Evolutionary conservation across 2,797 vertebrate genomes (phyloP), one percentile per base, ranked within the genome.

Genomic region (Garrulus glandarius): DNA sequence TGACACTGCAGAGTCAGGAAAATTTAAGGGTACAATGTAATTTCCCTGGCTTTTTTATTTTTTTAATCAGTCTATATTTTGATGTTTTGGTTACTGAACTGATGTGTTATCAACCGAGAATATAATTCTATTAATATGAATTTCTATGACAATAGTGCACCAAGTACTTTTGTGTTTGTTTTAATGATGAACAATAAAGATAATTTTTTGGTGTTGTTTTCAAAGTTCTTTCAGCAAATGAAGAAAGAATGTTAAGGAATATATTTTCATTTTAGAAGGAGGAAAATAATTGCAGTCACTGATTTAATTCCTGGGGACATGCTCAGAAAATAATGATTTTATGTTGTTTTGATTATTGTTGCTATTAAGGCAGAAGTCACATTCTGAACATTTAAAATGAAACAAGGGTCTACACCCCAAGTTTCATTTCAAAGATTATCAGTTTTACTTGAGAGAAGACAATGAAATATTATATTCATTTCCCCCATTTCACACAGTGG

Each of bases 381-480:
- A 23, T 49, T 74, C 14, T 8, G 29, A 34, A 74, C 26, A 11
- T 3, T 19, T 53, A 8, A 65, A 44, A 47, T 37, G 12, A 61
- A 60, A 61, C 11, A 39, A 46, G 0, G 2, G 6, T 44, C 17
- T 16, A 70, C 5, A 32, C 47, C 2, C 3, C 4, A 57, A 7
- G 24, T 56, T 77, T 9, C 14, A 29, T 72, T 80, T 65, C 9
- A 39, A 69, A 69, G 4, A 30, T n/a, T 34, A 68, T 30, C 18
- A 41, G 8, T 47, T 77, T 47, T 46, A 53, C 43, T 8, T 47
- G 6, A 41, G 4, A 30, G 32, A 82, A 85, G 3, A 15, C 5
- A 84, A 34, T 52, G 5, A 39, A 55, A 80, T 50, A 24, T 13
- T 41, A 5, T 22, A 43, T 46, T 55, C 0, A 43, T 68, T 75